These are phyloP conservation scores for Volucella inflata DNA, from an alignment of 2,888 invertebrate genomes.

Conservation along the genomic window DNA sequence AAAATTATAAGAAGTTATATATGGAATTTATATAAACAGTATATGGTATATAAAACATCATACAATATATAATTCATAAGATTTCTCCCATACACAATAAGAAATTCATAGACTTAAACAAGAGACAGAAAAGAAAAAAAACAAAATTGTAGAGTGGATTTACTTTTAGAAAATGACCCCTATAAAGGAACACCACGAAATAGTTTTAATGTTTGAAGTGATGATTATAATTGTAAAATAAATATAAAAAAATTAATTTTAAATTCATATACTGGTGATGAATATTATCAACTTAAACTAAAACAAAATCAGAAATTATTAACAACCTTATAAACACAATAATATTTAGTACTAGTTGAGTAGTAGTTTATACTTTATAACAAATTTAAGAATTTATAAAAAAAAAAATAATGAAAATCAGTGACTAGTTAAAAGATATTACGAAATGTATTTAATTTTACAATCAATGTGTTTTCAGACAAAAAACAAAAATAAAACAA, in stretches of 20 bases:
- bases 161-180: slow-evolving; percentile 6
- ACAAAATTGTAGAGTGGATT: slow-evolving; percentile 3
- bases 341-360: slow-evolving; percentile 68
- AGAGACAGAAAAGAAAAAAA: slow-evolving; percentile 26
- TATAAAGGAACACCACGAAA: slow-evolving; percentile 1
- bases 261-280: slow-evolving; percentile 53
- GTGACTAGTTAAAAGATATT: slow-evolving; percentile 61
- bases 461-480: slow-evolving; percentile 72
- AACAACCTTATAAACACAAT: slow-evolving; percentile 43
- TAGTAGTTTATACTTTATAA: slow-evolving; percentile 57
- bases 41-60: too few species aligned
- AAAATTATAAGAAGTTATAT: too few species aligned
- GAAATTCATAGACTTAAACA: slow-evolving; percentile 50
- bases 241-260: slow-evolving; percentile 22
- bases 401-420: slow-evolving; percentile 39
- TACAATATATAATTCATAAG: slow-evolving; percentile 15
- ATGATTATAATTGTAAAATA: slow-evolving; percentile 60
- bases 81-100: slow-evolving; percentile 34
- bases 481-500: slow-evolving; percentile 15
- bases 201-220: slow-evolving; percentile 15
- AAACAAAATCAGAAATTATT: slow-evolving; percentile 33
- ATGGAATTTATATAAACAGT: too few species aligned
- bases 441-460: slow-evolving; percentile 60
- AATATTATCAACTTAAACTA: slow-evolving; percentile 70
- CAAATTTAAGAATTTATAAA: slow-evolving; percentile 22